Evolutionary conservation across 1,140 invertebrate genomes (phyloP), one percentile per base, ranked within the genome.

Genomic region (Apocrypta bakeri): DNA sequence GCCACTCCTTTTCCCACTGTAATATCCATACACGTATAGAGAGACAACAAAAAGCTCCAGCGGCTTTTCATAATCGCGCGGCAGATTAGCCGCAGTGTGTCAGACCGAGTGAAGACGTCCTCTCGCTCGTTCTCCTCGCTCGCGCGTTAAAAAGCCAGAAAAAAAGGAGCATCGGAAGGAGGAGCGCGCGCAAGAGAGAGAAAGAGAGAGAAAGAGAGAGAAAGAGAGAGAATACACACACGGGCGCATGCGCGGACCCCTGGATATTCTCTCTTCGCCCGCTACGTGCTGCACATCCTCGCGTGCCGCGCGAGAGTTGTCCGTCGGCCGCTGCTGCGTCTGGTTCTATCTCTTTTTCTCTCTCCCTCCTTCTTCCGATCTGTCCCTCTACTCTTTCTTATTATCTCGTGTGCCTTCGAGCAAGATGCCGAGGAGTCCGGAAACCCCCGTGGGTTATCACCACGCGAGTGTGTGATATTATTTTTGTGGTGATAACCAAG

Each of bases 241-340:
- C 80, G 79, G 56, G 81, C 81, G 79, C 79, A 82, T 82, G 81
- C 81, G 81, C 81, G 63, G 66, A 31, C 40, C 80, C 80, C 42
- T 76, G 63, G 63, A 76, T 25, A 56, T 24, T 48, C 61, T 66
- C 33, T n/a, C 79, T 6, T 7, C 29, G 42, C 14, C 4, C 40
- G 25, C 71, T 37, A 29, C 66, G 77, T 48, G 77, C 77, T 42
- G 48, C 68, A 25, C 72, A 74, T 74, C 72, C 40, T 48, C 72
- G 40, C 29, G 69, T 25, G 37, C 24, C 17, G 33, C 69, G 31
- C 69, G 61, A 73, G 80, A 77, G 81, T 77, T 71, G 29, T 25
- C 40, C 74, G 64, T 71, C 42, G 74, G 25, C 27, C 48, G 68
- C 25, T 56, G 48, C 48, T 56, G 48, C 48, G 48, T 56, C 17